Evolutionary conservation across 1,140 invertebrate species (phyloP), one percentile per base, ranked within the genome.

Genomic region (Bombus confusus): DNA sequence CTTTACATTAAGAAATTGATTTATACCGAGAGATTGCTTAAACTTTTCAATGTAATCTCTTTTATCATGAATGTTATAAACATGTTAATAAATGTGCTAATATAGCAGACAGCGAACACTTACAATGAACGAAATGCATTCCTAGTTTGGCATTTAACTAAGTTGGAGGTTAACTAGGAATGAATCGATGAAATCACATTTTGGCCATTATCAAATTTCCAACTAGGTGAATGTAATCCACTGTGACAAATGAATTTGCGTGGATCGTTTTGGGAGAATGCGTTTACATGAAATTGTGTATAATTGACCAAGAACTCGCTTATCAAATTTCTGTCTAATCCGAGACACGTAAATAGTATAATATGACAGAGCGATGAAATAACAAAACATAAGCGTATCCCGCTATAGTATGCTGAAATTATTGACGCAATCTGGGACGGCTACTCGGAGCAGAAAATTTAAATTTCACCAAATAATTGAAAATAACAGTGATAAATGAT

Each of bases 101-200:
- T 37, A 37, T 8, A 13, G 1, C 13, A 15, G 1, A 13, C 39
- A 41, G n/a, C 28, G 12, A 72, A 47, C 6, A 25, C 22, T 41
- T 28, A 34, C 59, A 43, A 25, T n/a, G n/a, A 72, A 72, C 12
- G 43, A 79, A 72, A 47, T 10, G 22, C 25, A 59, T 73, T 64
- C 52, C 52, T 52, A 41, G 1, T 15, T 37, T 25, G 25, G 62
- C 8, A 37, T 47, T 79, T n/a, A 31, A 72, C n/a, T 62, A 79
- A 43, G 18, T 80, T 37, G 9, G 15, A 62, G 68, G 68, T 84
- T 72, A 79, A 34, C 10, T 10, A 41, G 37, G 18, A 80, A 62
- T 9, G 52, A 22, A 22, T 43, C 37, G 10, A 39, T 28, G 28
- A 80, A 31, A 80, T 84, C 77, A 80, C 83, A 85, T 85, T 73